These are phyloP conservation scores for Ceyx erithaca DNA, from an alignment of 2,797 vertebrate genomes.

Conservation along the genomic window DNA sequence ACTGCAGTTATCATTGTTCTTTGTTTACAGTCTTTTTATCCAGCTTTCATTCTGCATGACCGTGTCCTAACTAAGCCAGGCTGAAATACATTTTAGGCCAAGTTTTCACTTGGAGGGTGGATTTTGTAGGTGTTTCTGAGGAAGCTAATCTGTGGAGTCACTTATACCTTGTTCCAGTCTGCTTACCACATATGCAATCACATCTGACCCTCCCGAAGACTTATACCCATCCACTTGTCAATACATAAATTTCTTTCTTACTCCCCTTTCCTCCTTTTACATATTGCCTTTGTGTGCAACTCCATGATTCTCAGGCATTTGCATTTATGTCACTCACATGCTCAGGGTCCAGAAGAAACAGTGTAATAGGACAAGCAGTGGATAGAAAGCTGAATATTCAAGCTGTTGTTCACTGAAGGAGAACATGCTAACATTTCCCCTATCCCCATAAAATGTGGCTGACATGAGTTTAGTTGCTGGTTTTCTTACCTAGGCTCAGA, in stretches of 20 bases:
- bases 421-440: not conserved
- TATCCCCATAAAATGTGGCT: not conserved
- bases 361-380: slow-evolving; percentile 14
- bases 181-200: not conserved
- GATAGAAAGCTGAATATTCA: slow-evolving; percentile 28
- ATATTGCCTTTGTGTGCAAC: not conserved
- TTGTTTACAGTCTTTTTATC: slow-evolving; percentile 18
- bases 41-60: not conserved
- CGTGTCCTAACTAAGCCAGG: not conserved
- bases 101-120: not conserved
- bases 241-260: not conserved
- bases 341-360: slow-evolving; percentile 44
- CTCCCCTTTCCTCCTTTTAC: not conserved
- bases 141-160: not conserved
- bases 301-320: not conserved
- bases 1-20: not conserved
- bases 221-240: slow-evolving; percentile 5
- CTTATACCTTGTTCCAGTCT: not conserved
- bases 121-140: not conserved
- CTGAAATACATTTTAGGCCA: not conserved
- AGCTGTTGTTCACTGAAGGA: slow-evolving; percentile 9
- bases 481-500: not conserved
- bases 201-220: not conserved
- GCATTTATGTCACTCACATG: slow-evolving; percentile 37
- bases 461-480: not conserved